A percentile compares a stretch with the other conserved stretches of the same genome.
Evolutionary conservation across 2,113 vertebrate species (phyloP).

Genomic region (Aptenodytes forsteri): DNA sequence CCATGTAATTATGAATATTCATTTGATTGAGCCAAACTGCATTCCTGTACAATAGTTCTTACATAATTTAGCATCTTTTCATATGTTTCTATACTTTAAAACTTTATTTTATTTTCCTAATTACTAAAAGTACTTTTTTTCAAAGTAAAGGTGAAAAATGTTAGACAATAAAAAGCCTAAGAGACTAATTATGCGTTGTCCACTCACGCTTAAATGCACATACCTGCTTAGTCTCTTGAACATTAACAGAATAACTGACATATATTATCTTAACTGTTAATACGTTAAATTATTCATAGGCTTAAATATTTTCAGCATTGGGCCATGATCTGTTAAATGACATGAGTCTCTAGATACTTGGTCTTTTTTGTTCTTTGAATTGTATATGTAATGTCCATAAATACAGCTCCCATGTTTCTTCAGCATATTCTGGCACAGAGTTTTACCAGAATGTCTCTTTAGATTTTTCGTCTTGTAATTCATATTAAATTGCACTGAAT

Average conservation of each 20-base stretch:
- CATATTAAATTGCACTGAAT: slow-evolving; percentile 26
- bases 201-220: background rate
- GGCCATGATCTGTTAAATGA: background rate
- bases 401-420: background rate
- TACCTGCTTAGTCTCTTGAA: background rate
- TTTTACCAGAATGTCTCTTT: background rate
- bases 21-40: background rate
- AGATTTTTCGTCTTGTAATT: slow-evolving; percentile 13
- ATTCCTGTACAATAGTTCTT: background rate
- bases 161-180: background rate
- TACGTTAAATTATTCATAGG: background rate
- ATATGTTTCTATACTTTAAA: background rate
- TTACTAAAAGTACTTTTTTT: background rate
- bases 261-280: background rate
- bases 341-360: background rate
- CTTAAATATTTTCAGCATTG: background rate
- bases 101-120: background rate
- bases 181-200: background rate
- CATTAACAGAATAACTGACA: background rate
- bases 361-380: background rate
- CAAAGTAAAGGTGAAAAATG: background rate
- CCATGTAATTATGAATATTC: background rate
- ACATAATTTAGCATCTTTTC: background rate
- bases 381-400: background rate
- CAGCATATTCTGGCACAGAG: background rate